Base-by-base conservation (phyloP, 2,888 invertebrate species). In the Sylvicola cinctus region DNA sequence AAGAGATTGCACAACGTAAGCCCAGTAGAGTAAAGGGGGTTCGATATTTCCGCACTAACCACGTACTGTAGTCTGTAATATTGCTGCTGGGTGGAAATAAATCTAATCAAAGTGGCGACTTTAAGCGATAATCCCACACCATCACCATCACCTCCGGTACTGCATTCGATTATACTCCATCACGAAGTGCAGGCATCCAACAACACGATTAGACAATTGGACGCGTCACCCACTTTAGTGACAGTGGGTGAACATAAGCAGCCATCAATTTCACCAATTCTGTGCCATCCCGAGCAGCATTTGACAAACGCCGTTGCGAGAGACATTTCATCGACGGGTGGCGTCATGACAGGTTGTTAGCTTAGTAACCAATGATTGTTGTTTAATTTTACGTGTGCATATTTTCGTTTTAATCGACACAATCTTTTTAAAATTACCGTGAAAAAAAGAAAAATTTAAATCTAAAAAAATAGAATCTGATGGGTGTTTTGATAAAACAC, bases 271-370 rank as follows among this genome's bases (percentile, higher is more conserved):
- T n/a, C 29, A 29, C 26, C 34, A 8, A 29, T 28, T 28, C 28
- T 7, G 13, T 13, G 13, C n/a, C 28, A 28, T n/a, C 28, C n/a
- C 4, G 20, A 20, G 20, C 20, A 6, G 20, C 20, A 6, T 6
- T 20, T 8, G 20, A 20, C 20, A 6, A 20, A 20, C 8, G 8
- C 20, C 20, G 20, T 20, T 34, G 31, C 31, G n/a, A 26, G 38
- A 17, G 38, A 38, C 16, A 38, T 38, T 17, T 30, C 38, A 23
- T 38, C 38, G 11, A 34, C 38, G 6, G 38, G 45, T 36, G 44
- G 44, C 40, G 42, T 44, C 30, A 45, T 45, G 45, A 45, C 45
- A 45, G 45, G 45, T 45, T 35, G 29, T 27, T 37, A 32, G 12
- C 4, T n/a, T 11, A 29, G 4, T n/a, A 20, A 20, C 20, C 20